Percentiles rank a stretch among this genome's conserved stretches.
Evolutionary conservation across 2,113 vertebrate genomes (phyloP).

Genomic region (Anthoscopus minutus): DNA sequence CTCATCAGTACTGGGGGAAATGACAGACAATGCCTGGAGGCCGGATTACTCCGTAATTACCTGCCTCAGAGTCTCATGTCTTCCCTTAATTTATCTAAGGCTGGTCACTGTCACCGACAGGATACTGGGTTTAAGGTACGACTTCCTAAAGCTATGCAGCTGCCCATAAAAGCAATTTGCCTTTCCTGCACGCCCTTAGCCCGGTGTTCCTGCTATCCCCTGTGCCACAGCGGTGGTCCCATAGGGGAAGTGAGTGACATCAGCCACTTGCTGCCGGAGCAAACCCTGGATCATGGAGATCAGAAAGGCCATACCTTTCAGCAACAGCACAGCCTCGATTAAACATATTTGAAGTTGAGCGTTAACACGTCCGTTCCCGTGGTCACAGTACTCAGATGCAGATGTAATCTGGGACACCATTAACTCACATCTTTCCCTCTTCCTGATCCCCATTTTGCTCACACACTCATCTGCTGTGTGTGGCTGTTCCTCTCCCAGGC

Average conservation of each 20-base stretch:
- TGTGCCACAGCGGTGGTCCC: not conserved
- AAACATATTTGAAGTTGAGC: not conserved
- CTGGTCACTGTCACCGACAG: slow-evolving; percentile 11
- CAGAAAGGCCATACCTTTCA: not conserved
- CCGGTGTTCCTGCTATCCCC: not conserved
- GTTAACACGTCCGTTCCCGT: not conserved
- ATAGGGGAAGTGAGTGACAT: not conserved
- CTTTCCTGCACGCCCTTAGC: not conserved
- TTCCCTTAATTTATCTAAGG: not conserved
- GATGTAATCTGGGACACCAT: not conserved
- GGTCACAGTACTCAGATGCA: not conserved
- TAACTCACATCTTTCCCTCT: not conserved
- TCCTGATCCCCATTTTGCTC: not conserved
- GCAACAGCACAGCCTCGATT: not conserved
- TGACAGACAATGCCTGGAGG: not conserved
- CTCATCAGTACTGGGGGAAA: not conserved
- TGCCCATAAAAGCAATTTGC: not conserved
- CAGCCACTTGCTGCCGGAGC: fast-evolving
- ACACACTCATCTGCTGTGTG: not conserved
- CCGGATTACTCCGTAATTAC: not conserved
- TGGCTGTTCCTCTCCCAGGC: fast-evolving
- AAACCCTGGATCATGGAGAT: not conserved
- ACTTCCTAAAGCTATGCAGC: not conserved
- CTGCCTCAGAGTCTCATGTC: not conserved
- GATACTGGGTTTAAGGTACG: not conserved